Evolutionary conservation across 2,888 invertebrate species (phyloP).

Genomic region (Tubulanus polymorphus): DNA sequence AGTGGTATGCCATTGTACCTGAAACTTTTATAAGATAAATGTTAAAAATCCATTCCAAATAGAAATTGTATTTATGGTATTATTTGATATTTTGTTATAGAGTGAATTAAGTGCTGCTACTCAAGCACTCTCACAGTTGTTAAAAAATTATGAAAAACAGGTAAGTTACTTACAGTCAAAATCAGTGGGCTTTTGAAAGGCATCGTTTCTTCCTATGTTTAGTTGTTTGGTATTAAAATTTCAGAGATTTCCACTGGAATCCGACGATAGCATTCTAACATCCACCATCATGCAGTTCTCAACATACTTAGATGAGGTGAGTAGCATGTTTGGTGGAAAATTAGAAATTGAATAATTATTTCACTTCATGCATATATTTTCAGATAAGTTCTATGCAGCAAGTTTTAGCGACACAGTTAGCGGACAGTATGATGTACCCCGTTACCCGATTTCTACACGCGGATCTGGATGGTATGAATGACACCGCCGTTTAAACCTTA

Average conservation of each 20-base stretch:
- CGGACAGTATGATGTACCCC: constrained; percentile 55
- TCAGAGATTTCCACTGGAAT: constrained; percentile 48
- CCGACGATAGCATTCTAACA: constrained; percentile 43
- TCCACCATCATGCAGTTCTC: constrained; percentile 49
- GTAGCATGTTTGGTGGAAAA: too few species aligned
- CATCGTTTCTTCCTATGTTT: neutral
- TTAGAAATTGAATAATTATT: too few species aligned
- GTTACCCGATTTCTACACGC: constrained; percentile 53
- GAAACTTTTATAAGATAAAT: too few species aligned
- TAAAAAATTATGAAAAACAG: constrained; percentile 46
- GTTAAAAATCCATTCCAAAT: too few species aligned
- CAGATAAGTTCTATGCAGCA: constrained; percentile 55
- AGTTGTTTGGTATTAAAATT: constrained; percentile 17
- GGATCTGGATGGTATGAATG: constrained; percentile 50
- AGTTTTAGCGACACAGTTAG: constrained; percentile 53
- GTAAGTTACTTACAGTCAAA: constrained; percentile 20
- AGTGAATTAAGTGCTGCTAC: constrained; percentile 49
- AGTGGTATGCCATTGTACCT: too few species aligned
- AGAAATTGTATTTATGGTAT: neutral
- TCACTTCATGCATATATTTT: constrained; percentile 10
- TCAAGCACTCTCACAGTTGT: constrained; percentile 41
- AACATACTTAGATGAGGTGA: constrained; percentile 48
- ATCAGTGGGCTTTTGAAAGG: neutral
- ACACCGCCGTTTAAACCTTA: constrained; percentile 8
- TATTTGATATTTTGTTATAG: constrained; percentile 22